Base-by-base conservation (phyloP, 2,113 vertebrate genomes). In the Sminthopsis crassicaudata region DNA sequence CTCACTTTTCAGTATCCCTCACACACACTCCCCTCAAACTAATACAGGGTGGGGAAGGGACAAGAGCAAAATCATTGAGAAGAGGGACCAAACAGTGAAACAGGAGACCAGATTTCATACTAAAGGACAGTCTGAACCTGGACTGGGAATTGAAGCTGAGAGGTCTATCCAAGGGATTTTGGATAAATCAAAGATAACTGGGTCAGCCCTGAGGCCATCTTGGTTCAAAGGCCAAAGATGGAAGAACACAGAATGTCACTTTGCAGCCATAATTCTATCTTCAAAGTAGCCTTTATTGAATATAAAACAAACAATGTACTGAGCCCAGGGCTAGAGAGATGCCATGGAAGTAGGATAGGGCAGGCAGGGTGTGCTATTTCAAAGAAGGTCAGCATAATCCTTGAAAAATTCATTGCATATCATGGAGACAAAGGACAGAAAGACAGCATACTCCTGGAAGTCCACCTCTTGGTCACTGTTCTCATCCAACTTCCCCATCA, bases 361-460 rank as follows among this genome's bases (percentile, higher is more conserved):
- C 53, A 50, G 16, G 46, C n/a, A 23, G 19, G n/a, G 16, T 22
- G 23, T 84, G 19, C 23, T 84, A 42, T 9, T 23, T 96, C 96
- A 96, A 67, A 55, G 1, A 7, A 16, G 1, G 9, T 12, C n/a
- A 7, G 50, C 6, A 27, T 2, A 54, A 6, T 88, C 97, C 88
- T 53, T 93, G 55, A 98, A 96, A 91, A 97, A 97, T 23, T 97
- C 96, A 0, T 97, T 93, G 67, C 94, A 97, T 76, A 96, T 91
- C 10, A 94, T 30, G 0, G 97, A 94, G 6, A 97, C 0, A 0
- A 96, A 67, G 0, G 95, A 95, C 91, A 98, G 91, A 19, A 97
- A 97, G 2, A 97, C 92, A 0, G 93, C 51, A 0, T 96, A 96
- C 89, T 98, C 97, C 91, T 97, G 94, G 96, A 98, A 97, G 57